These are phyloP conservation scores for Myripristis jacobus DNA, from an alignment of 2,797 vertebrate genomes.

Conservation along the genomic window DNA sequence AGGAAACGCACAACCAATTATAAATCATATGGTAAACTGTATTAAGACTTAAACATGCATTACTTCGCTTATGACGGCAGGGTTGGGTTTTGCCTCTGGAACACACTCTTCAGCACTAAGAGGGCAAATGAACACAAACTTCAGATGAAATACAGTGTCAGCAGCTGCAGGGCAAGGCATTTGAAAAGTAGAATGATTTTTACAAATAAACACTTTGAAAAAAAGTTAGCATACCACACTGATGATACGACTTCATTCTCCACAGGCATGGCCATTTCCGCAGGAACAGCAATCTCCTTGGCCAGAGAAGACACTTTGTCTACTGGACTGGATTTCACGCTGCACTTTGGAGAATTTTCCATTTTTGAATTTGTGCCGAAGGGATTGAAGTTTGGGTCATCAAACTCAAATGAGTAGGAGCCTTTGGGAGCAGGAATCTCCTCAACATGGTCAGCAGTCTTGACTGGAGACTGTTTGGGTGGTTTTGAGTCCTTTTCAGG, in stretches of 20 bases:
- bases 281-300: constrained; percentile 16
- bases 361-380: constrained; percentile 80
- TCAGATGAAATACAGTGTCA: background rate
- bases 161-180: background rate
- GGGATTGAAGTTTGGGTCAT: constrained; percentile 85
- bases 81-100: constrained; percentile 5
- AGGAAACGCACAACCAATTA: background rate
- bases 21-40: background rate
- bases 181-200: background rate
- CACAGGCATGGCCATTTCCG: constrained; percentile 24
- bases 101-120: constrained; percentile 49
- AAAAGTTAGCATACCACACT: constrained; percentile 52
- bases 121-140: constrained; percentile 3
- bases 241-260: constrained; percentile 34
- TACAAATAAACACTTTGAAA: background rate
- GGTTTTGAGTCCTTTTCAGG: constrained; percentile 38
- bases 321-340: constrained; percentile 28
- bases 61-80: constrained; percentile 26
- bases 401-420: constrained; percentile 82
- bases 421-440: constrained; percentile 65
- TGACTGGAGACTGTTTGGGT: constrained; percentile 23
- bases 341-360: constrained; percentile 70
- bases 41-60: background rate
- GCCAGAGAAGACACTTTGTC: background rate
- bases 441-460: constrained; percentile 26